Evolutionary conservation across 2,797 vertebrate genomes (phyloP), one percentile per base, ranked within the genome.

Genomic region (Protonibea diacanthus): DNA sequence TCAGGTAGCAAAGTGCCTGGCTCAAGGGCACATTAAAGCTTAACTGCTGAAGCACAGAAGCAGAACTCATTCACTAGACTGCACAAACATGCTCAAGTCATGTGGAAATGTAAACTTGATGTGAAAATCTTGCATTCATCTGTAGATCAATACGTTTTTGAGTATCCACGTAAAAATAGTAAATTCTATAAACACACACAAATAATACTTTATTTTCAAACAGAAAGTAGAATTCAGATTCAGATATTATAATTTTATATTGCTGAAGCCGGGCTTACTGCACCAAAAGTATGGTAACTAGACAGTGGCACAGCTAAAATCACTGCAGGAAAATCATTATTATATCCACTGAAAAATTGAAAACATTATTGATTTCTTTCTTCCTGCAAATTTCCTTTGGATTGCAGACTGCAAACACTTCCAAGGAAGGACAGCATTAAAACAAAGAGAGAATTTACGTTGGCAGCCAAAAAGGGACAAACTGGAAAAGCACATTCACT

Each of bases 401-500:
- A 63, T 47, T 49, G 33, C 23, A 68, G 23, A 75, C 8, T 18
- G 2, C 18, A 64, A 81, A 57, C 0, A 27, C 17, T 27, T 76
- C 59, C 21, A 49, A 47, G 45, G 55, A 69, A 29, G 3, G 14
- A 48, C n/a, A 33, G 53, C 45, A 62, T 40, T 64, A 63, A 58
- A 45, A 62, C 29, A 73, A 71, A 2, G 0, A 67, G 25, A 51
- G 17, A 64, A 76, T 80, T 72, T 63, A 44, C 73, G 53, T 67
- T 71, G 68, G 82, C 79, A 84, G 55, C 23, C 71, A 65, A 79
- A 83, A 71, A 48, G 20, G 40, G 25, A 84, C 58, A 64, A 67
- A 80, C 38, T 53, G 57, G 23, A 56, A 68, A 45, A 21, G 47
- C 56, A 47, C 20, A 38, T 17, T 63, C 51, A 82, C 29, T 48